phyloP scores from a whole-genome alignment of 2,113 vertebrate species.

The Oplegnathus fasciatus region DNA sequence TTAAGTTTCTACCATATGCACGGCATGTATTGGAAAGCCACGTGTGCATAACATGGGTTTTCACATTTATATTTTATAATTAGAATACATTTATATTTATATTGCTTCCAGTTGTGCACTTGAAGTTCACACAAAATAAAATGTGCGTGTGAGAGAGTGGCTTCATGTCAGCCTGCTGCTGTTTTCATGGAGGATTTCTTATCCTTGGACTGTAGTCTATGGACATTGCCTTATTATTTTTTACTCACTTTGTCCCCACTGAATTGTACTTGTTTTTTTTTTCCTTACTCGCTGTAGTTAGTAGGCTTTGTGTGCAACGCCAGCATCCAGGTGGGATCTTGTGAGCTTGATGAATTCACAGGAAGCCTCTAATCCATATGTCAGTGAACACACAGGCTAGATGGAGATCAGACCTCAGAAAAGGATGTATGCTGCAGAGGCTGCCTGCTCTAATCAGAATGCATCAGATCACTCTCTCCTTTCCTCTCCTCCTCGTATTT shows the following conservation, averaged over 20 bases:
- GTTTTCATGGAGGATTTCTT: background rate
- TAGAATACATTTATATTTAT: background rate
- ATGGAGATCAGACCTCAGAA: slow-evolving; percentile 54
- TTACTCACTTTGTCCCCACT: slow-evolving; percentile 34
- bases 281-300: background rate
- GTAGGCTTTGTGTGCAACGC: background rate
- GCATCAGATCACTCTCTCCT: slow-evolving; percentile 48
- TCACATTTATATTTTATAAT: background rate
- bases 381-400: slow-evolving; percentile 34
- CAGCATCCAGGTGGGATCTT: slow-evolving; percentile 27
- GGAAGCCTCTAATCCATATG: slow-evolving; percentile 46
- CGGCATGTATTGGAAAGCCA: background rate
- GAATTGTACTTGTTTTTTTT: slow-evolving; percentile 27
- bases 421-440: slow-evolving; percentile 57
- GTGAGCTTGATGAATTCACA: slow-evolving; percentile 44
- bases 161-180: slow-evolving; percentile 4
- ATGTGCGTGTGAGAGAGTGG: background rate
- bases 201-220: slow-evolving; percentile 37
- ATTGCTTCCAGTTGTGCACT: background rate
- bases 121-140: background rate
- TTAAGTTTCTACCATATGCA: slow-evolving; percentile 21
- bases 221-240: slow-evolving; percentile 44
- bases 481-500: slow-evolving; percentile 37
- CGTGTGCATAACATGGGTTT: background rate
- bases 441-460: slow-evolving; percentile 65